Base-by-base conservation (phyloP, 2,888 invertebrate species). In the Trichopria drosophilae region DNA sequence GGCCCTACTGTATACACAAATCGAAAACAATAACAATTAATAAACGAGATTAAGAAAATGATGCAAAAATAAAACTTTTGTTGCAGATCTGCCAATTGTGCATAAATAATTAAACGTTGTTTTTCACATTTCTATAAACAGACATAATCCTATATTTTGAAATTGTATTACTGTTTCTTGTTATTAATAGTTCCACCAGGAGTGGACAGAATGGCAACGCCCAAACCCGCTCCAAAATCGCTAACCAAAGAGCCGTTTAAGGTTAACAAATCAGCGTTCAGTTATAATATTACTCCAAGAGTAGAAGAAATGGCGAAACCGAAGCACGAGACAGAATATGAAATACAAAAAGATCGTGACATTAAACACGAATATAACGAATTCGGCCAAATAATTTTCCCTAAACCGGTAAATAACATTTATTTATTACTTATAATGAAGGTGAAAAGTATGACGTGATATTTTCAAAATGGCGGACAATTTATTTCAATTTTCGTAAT, bases 311-410 rank as follows among this genome's bases (percentile, higher is more conserved):
- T 71, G 29, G 64, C 71, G 0, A 55, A 51, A 42, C 69, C 71
- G 1, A 47, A 12, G 51, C 67, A 1, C 34, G n/a, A 49, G 1
- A 41, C 55, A 1, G 45, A 49, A n/a, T n/a, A n/a, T 1, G n/a
- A 16, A 12, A 48, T 18, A 9, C 6, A 24, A 24, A 24, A 9
- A 4, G 56, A 60, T 29, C 57, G 41, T 18, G 43, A 22, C 19
- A 58, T 60, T 1, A 63, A 65, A 1, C 61, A 69, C 0, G 56
- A 66, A 15, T 65, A 62, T 31, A 62, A 71, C 41, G 32, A 58
- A 15, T 68, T 53, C 7, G 68, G 66, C 4, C 55, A 43, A 7
- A 59, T 63, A 1, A 65, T 69, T 37, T 59, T 61, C 37, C 40
- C 56, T 0, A 58, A 47, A 35, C 66, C 65, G 49, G 71, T 70